phyloP scores from a whole-genome alignment of 64 coral and sea anemone species.

The Dendronephthya gigantea region DNA sequence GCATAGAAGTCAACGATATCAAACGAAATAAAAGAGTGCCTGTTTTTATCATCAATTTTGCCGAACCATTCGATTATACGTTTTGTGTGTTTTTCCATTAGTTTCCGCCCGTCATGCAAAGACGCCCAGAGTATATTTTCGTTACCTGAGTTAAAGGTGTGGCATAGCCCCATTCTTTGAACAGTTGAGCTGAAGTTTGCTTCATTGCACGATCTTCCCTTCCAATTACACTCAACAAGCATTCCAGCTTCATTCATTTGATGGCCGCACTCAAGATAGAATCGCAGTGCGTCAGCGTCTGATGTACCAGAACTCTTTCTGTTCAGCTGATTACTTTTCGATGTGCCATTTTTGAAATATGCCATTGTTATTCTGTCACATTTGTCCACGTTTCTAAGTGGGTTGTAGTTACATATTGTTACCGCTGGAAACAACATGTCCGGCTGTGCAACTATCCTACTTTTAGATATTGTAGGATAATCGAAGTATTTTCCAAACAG shows the following conservation, averaged over 20 bases:
- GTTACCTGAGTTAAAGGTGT: constrained; percentile 29
- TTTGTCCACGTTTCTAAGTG: no score
- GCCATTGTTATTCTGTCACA: no score
- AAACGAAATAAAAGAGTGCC: no score
- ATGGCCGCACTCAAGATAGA: neutral
- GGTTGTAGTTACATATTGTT: constrained; percentile 29
- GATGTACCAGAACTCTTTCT: no score
- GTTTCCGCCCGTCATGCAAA: no score
- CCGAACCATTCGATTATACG: no score
- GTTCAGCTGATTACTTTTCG: no score
- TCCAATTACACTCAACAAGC: constrained; percentile 1
- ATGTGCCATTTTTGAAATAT: no score
- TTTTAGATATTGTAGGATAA: neutral
- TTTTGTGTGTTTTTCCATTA: neutral
- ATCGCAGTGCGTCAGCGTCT: no score
- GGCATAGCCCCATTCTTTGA: constrained; percentile 11
- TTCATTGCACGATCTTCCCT: neutral
- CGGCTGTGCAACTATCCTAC: neutral
- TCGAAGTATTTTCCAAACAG: constrained; percentile 25
- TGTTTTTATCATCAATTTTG: no score
- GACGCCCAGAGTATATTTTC: no score
- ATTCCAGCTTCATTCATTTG: neutral
- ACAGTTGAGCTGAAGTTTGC: constrained; percentile 4
- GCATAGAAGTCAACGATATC: no score
- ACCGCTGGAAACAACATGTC: constrained; percentile 17